Percentiles rank a stretch among this genome's conserved stretches.
Conservation (phyloP, 2,797 vertebrate species). For the Lepilemur ruficaudatus region DNA sequence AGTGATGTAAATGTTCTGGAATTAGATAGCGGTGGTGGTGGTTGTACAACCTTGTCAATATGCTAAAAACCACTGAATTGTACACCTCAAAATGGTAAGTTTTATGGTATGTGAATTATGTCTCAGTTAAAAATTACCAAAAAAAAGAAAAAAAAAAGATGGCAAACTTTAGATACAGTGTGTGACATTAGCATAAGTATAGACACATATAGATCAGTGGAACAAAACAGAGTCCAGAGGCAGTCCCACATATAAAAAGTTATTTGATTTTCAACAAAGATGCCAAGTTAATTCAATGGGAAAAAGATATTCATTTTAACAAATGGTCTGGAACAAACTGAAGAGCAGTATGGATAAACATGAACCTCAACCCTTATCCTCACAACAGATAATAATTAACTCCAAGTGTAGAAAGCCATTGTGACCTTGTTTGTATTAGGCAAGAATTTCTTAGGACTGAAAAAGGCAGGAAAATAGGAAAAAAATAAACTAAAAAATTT, state of each 20-base stretch:
- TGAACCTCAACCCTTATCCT: neutral
- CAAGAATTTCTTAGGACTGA: constrained; percentile 4
- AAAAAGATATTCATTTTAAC: neutral
- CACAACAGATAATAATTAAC: neutral
- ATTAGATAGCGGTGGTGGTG: neutral
- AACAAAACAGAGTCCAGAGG: neutral
- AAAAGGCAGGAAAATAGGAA: neutral
- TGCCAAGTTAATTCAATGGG: neutral
- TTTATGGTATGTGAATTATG: neutral
- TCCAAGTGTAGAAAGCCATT: neutral
- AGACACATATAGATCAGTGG: neutral
- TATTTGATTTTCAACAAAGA: neutral
- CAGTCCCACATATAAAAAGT: neutral
- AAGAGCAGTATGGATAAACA: neutral
- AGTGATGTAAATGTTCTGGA: neutral
- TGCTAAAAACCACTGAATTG: neutral
- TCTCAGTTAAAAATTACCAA: neutral
- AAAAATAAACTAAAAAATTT: neutral
- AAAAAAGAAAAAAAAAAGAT: neutral
- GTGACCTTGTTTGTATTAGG: neutral
- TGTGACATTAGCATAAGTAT: neutral
- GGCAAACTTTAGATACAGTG: neutral
- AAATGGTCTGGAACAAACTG: neutral
- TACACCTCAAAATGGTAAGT: neutral
- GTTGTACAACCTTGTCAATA: neutral